Evolutionary conservation across 1,140 invertebrate species (phyloP).

Genomic region (Cryptotermes secundus): DNA sequence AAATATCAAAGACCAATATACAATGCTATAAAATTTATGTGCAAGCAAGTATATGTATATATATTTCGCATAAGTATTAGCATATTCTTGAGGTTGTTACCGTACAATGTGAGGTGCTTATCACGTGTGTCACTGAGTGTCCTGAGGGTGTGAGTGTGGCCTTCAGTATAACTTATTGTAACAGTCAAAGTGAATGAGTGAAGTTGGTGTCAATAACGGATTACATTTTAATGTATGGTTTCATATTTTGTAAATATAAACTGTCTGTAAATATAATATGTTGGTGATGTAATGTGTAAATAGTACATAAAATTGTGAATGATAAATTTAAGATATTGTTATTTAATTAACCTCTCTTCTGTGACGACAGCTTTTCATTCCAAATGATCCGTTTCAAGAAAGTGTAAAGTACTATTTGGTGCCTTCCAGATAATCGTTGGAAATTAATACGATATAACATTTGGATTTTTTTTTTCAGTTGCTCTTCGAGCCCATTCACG

Average conservation of each 20-base stretch:
- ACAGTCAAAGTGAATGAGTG: neutral
- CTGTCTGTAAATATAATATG: conserved; percentile 5
- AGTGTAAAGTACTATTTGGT: too few relatives aligned
- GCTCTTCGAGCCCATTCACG: too few relatives aligned
- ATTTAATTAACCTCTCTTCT: too few relatives aligned
- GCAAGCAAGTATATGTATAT: neutral
- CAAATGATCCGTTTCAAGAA: too few relatives aligned
- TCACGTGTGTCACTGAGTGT: too few relatives aligned
- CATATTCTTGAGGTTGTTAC: neutral
- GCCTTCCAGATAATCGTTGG: too few relatives aligned
- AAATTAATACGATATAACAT: too few relatives aligned
- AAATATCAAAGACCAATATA: too few relatives aligned
- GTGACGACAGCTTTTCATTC: too few relatives aligned
- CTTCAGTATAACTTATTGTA: neutral
- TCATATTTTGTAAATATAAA: conserved; percentile 10
- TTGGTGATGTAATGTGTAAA: conserved; percentile 17
- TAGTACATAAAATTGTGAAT: neutral
- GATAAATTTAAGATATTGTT: neutral
- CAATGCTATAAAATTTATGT: neutral
- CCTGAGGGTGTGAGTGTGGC: neutral
- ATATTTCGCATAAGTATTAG: neutral
- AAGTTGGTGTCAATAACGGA: neutral
- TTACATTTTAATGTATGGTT: neutral
- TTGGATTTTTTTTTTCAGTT: too few relatives aligned
- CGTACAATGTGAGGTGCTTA: too few relatives aligned